Base-by-base conservation (phyloP, 2,888 invertebrate species). In the Allophyes oxyacanthae region DNA sequence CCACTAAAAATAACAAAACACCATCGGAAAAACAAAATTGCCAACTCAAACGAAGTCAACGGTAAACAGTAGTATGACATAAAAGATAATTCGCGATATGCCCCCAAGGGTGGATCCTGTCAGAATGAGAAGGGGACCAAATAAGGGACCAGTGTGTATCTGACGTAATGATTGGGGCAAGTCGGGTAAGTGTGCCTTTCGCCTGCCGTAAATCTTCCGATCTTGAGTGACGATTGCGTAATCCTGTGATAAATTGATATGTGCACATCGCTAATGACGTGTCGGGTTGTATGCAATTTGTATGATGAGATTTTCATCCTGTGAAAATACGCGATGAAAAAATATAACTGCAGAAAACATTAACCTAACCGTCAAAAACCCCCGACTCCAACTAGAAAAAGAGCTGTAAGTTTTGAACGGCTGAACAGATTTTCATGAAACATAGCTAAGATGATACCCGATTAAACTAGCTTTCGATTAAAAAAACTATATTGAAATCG, bases 91-190 rank as follows among this genome's bases (percentile, higher is more conserved):
- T 36, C 14, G 38, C 30, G 48, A 52, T 51, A 60, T 52, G 48
- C 44, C 65, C 43, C 33, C 5, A 1, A 38, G 44, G 42, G 50
- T 46, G 49, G 54, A 46, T 26, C 52, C 55, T 68, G 75, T 65
- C 77, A 58, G 26, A 8, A 42, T 64, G 64, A 64, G 40, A 43
- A 72, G 57, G 70, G 76, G 40, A 60, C 63, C 42, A 3, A 52
- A 46, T 71, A 57, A 44, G 50, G 49, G 15, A 20, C 54, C 53
- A 52, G 48, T 56, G 49, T 74, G 62, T 43, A 44, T 49, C 49
- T 74, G 77, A 77, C 62, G 55, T 62, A 55, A 59, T 63, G 71
- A 70, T 65, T 65, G 65, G 63, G 51, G 55, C n/a, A 60, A 51
- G 49, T 53, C 61, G 61, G 46, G 51, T 55, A 58, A 48, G 45